These are phyloP conservation scores for Alcis repandata DNA, from an alignment of 2,888 invertebrate species.

Conservation along the genomic window DNA sequence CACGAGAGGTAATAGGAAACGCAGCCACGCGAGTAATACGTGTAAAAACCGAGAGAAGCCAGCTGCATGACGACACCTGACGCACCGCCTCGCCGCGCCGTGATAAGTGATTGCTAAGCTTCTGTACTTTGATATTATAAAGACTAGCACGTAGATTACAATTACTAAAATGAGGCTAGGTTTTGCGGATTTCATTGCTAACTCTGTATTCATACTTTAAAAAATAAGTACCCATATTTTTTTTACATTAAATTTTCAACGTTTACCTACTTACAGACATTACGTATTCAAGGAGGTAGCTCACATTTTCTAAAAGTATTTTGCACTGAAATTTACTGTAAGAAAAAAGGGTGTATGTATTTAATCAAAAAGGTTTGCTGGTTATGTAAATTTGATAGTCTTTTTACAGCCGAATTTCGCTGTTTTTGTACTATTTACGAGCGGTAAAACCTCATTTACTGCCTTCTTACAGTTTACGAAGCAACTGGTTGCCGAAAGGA, in stretches of 20 bases:
- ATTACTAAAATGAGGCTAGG: no score
- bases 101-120: slow-evolving; percentile 26
- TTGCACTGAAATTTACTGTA: slow-evolving; percentile 9
- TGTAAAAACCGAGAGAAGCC: slow-evolving; percentile 49
- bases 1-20: slow-evolving; percentile 51
- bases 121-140: background rate
- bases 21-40: slow-evolving; percentile 52
- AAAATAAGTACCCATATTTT: background rate
- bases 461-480: slow-evolving; percentile 33
- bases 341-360: slow-evolving; percentile 16
- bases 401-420: slow-evolving; percentile 33
- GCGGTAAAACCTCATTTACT: slow-evolving; percentile 36
- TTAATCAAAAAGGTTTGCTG: slow-evolving; percentile 33
- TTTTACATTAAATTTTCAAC: no score
- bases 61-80: slow-evolving; percentile 51
- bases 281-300: background rate
- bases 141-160: no score
- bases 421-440: slow-evolving; percentile 37
- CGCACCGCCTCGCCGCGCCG: slow-evolving; percentile 31
- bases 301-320: slow-evolving; percentile 14
- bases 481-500: slow-evolving; percentile 36
- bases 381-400: slow-evolving; percentile 31
- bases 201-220: no score
- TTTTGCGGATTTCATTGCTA: no score
- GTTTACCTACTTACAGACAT: no score